Base-by-base conservation (phyloP, 1,140 invertebrate genomes). In the Acarapis woodi region DNA sequence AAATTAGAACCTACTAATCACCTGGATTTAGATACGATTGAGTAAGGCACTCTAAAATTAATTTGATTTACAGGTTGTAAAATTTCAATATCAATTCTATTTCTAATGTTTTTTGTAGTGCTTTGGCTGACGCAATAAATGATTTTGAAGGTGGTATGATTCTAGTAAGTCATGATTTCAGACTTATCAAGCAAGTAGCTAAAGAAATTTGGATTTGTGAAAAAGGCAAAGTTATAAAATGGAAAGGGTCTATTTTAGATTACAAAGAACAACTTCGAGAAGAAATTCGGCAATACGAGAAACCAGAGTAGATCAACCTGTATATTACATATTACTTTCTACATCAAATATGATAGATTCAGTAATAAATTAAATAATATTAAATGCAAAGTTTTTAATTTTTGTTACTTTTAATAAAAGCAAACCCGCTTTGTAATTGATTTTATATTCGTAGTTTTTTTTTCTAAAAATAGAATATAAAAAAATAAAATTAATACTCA, bases 151-250 rank as follows among this genome's bases (percentile, higher is more conserved):
- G 93, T 23, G 93, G 90, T 43, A 73, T 99, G 70, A 79, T 96
- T 20, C 65, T 94, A 0, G 87, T 94, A 44, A 82, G 76, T 58
- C 87, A 94, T 69, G 87, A 94, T 61, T 94, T 94, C 59, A 68
- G 90, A 56, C 68, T 99, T 15, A 97, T 99, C 44, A 87, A 75
- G 62, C 90, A 97, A 66, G 83, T 88, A 57, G 88, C 88, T 15
- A 72, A 96, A 59, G 85, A 93, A 58, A 96, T 99, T 55, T 99
- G 88, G 88, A 72, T 97, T 14, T 99, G 93, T 56, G 87, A 96
- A 53, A 80, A 97, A 46, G 73, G 74, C 46, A 76, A 71, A 6
- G 72, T 90, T 10, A 96, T 82, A 2, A 94, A 94, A 58, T 99
- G 90, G 85, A 65, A 80, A 42, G 80, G 83, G 19, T 77, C 75